Evolutionary conservation across 2,113 vertebrate genomes (phyloP).

Genomic region (Brachionichthys hirsutus): DNA sequence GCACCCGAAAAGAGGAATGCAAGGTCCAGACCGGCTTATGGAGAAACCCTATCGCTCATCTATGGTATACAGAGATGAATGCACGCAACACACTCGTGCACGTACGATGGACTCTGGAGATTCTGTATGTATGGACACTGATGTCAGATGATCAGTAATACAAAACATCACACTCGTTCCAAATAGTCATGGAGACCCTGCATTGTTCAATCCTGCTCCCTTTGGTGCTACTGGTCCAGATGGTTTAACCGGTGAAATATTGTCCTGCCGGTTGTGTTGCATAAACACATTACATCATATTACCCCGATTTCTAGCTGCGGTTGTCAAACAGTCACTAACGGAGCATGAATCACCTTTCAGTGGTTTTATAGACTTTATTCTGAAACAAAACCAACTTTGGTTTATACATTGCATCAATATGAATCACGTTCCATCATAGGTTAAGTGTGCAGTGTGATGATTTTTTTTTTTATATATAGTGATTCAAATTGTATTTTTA

Average conservation of each 20-base stretch:
- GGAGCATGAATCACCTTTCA: constrained; percentile 63
- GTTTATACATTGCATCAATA: constrained; percentile 40
- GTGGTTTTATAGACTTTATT: constrained; percentile 53
- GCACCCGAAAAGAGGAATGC: constrained; percentile 68
- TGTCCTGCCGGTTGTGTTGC: constrained; percentile 13
- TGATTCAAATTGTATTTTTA: neutral
- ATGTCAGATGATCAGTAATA: constrained; percentile 28
- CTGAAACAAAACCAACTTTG: constrained; percentile 30
- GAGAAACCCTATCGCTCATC: constrained; percentile 68
- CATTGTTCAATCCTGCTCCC: constrained; percentile 2
- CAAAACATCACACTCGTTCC: constrained; percentile 25
- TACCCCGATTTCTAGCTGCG: constrained; percentile 26
- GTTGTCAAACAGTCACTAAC: constrained; percentile 57
- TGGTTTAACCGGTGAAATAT: constrained; percentile 18
- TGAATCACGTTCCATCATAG: constrained; percentile 42
- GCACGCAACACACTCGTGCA: neutral
- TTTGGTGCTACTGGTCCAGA: constrained; percentile 10
- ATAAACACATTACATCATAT: constrained; percentile 48
- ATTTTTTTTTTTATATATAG: neutral
- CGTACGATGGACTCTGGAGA: constrained; percentile 18
- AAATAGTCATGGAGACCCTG: constrained; percentile 1
- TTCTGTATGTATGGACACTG: constrained; percentile 15
- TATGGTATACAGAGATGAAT: constrained; percentile 22
- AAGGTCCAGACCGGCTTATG: constrained; percentile 57
- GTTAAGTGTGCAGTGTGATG: constrained; percentile 21